These are phyloP conservation scores for Nemotelus pantherinus DNA, from an alignment of 2,888 invertebrate species.

Conservation along the genomic window DNA sequence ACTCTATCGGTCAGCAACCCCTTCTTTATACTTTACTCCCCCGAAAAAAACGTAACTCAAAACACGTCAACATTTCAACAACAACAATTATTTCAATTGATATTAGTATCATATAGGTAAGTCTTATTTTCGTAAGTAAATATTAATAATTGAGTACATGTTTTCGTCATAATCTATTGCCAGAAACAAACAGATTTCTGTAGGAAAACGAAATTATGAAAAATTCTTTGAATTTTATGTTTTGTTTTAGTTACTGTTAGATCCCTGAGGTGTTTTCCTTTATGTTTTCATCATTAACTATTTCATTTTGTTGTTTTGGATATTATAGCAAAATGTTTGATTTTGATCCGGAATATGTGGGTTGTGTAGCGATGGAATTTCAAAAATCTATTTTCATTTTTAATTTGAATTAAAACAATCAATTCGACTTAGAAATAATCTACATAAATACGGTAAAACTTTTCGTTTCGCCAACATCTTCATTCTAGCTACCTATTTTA, in stretches of 20 bases:
- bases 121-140: background rate
- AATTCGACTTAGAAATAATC: too few relatives aligned
- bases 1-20: too few relatives aligned
- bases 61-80: constrained; percentile 13
- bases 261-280: constrained; percentile 40
- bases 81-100: background rate
- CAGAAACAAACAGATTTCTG: background rate
- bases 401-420: too few relatives aligned
- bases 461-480: too few relatives aligned
- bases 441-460: too few relatives aligned
- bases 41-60: background rate
- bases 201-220: constrained; percentile 26
- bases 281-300: background rate
- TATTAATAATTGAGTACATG: constrained; percentile 23
- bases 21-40: too few relatives aligned
- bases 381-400: too few relatives aligned
- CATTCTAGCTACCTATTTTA: too few relatives aligned
- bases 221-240: too few relatives aligned
- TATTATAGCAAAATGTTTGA: background rate
- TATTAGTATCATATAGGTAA: background rate
- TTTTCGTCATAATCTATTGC: background rate
- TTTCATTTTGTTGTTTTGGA: background rate
- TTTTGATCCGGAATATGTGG: too few relatives aligned
- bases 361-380: too few relatives aligned
- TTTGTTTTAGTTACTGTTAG: constrained; percentile 30